A percentile compares a stretch with the other conserved stretches of the same genome.
phyloP scores from a whole-genome alignment of 2,888 invertebrate genomes.

The Marasmarcha lunaedactyla region DNA sequence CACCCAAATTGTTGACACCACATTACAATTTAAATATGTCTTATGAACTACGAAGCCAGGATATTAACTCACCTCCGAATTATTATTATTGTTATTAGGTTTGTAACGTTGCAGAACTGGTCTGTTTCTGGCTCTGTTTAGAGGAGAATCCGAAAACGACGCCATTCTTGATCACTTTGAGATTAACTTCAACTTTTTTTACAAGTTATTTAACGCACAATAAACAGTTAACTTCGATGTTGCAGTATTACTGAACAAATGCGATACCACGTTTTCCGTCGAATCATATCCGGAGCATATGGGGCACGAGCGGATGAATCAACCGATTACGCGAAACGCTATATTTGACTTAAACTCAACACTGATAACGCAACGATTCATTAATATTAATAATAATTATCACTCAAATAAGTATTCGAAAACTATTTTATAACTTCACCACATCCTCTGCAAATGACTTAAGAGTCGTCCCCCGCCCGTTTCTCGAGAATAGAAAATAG shows the following conservation, averaged over 20 bases:
- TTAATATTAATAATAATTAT: no score
- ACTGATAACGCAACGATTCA: slow-evolving; percentile 35
- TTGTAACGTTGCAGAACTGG: slow-evolving; percentile 57
- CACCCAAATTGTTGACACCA: no score
- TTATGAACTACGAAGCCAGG: no score
- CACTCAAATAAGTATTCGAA: no score
- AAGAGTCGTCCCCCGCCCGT: no score
- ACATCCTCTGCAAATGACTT: no score
- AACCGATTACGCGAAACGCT: slow-evolving; percentile 42
- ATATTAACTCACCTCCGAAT: slow-evolving; percentile 43
- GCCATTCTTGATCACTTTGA: slow-evolving; percentile 27
- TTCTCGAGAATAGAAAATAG: slow-evolving; percentile 21
- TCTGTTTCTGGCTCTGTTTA: slow-evolving; percentile 46
- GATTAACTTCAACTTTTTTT: slow-evolving; percentile 13
- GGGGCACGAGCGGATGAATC: slow-evolving; percentile 48
- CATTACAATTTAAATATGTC: no score
- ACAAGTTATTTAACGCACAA: no score
- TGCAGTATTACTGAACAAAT: slow-evolving; percentile 35
- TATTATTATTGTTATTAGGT: slow-evolving; percentile 27
- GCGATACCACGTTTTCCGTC: slow-evolving; percentile 63
- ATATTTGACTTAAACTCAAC: slow-evolving; percentile 22
- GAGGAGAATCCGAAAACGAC: slow-evolving; percentile 49
- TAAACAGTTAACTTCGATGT: no score
- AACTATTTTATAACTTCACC: no score
- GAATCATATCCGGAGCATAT: slow-evolving; percentile 65